These are phyloP conservation scores for Propithecus perrieri DNA, from an alignment of 2,797 vertebrate genomes.

Conservation along the genomic window DNA sequence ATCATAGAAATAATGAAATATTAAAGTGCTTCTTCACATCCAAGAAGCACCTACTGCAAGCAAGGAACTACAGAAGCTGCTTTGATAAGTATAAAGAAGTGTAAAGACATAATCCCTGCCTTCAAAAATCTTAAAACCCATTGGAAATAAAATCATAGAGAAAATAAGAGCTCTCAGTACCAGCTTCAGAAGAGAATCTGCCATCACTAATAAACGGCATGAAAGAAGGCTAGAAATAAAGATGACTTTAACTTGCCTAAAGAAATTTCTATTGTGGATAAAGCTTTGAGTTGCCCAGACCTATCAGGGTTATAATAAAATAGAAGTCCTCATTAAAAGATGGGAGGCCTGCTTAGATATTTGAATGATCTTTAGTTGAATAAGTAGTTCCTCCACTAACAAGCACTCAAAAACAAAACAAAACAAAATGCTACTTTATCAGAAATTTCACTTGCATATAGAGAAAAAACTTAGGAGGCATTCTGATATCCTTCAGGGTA, in stretches of 20 bases:
- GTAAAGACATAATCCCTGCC: conserved; percentile 3
- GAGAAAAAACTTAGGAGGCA: neutral
- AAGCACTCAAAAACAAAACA: neutral
- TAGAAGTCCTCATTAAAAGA: neutral
- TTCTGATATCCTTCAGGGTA: neutral
- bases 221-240: conserved; percentile 14
- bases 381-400: neutral
- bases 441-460: neutral
- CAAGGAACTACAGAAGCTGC: neutral
- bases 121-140: conserved; percentile 53
- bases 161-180: conserved; percentile 21
- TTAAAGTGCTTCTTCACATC: neutral
- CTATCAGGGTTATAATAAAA: neutral
- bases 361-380: neutral
- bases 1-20: conserved; percentile 32
- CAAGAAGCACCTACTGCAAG: neutral
- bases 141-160: conserved; percentile 48
- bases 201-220: conserved; percentile 16
- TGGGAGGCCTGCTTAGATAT: neutral
- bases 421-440: neutral
- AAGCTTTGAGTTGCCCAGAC: neutral
- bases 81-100: conserved; percentile 12
- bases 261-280: neutral
- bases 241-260: neutral
- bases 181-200: conserved; percentile 33